phyloP scores from a whole-genome alignment of 2,797 vertebrate genomes.

The Mormyrops attenuatus region DNA sequence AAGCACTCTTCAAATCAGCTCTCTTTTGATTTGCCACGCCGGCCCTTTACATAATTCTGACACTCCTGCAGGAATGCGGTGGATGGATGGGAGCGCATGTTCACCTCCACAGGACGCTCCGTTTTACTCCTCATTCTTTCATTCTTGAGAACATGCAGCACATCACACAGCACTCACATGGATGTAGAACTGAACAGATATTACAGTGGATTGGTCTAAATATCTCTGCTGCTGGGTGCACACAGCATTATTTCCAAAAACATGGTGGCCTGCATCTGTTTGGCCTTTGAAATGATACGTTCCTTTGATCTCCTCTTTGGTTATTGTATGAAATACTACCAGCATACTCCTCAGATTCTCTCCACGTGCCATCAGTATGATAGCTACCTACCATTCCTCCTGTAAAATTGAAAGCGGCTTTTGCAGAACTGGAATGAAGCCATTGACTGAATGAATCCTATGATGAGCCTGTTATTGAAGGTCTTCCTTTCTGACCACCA shows the following conservation, averaged over 20 bases:
- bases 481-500: constrained; percentile 45
- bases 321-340: background rate
- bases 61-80: background rate
- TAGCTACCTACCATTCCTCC: background rate
- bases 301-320: constrained; percentile 2
- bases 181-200: background rate
- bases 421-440: constrained; percentile 20
- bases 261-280: background rate
- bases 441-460: constrained; percentile 55
- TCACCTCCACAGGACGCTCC: background rate
- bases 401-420: background rate
- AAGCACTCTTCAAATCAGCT: background rate
- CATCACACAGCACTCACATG: background rate
- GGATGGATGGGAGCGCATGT: background rate
- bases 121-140: background rate
- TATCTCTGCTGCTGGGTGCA: background rate
- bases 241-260: background rate
- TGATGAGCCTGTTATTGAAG: constrained; percentile 59
- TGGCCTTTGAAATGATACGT: background rate
- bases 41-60: background rate
- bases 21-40: background rate
- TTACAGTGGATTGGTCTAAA: background rate
- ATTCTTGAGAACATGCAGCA: background rate
- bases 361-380: background rate
- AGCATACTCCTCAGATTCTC: background rate